Evolutionary conservation across 1,140 invertebrate species (phyloP).

Genomic region (Drosophila nikananu): DNA sequence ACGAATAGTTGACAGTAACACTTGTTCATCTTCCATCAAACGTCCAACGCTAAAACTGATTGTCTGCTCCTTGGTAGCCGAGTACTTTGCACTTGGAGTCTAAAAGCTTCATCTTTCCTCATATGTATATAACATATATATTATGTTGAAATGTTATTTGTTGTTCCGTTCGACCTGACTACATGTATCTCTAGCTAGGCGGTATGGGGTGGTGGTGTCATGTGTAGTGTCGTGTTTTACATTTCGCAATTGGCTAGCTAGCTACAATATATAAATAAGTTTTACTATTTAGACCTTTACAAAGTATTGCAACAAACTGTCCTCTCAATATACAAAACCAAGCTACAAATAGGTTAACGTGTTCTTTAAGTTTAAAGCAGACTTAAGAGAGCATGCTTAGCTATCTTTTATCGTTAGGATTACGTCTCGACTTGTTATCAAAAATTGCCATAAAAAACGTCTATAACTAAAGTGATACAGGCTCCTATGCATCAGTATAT

Average conservation of each 20-base stretch:
- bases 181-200: constrained; percentile 19
- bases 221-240: constrained; percentile 18
- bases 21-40: constrained; percentile 8
- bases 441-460: constrained; percentile 71
- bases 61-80: constrained; percentile 62
- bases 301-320: constrained; percentile 77
- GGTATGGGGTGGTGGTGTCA: constrained; percentile 3
- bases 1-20: constrained; percentile 31
- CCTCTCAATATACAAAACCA: constrained; percentile 63
- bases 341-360: constrained; percentile 77
- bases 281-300: constrained; percentile 76
- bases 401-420: constrained; percentile 69
- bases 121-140: constrained; percentile 22
- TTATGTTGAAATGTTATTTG: constrained; percentile 16
- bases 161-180: constrained; percentile 19
- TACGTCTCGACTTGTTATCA: constrained; percentile 59
- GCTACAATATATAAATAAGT: constrained; percentile 69
- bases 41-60: constrained; percentile 57
- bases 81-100: constrained; percentile 63
- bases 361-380: constrained; percentile 74
- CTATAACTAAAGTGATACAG: constrained; percentile 61
- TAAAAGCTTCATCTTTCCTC: constrained; percentile 58
- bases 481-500: constrained; percentile 19
- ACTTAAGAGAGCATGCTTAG: constrained; percentile 53
- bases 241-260: constrained; percentile 74